These are phyloP conservation scores for Pristionchus japonicus DNA, from an alignment of 2,888 invertebrate genomes.

Conservation along the genomic window DNA sequence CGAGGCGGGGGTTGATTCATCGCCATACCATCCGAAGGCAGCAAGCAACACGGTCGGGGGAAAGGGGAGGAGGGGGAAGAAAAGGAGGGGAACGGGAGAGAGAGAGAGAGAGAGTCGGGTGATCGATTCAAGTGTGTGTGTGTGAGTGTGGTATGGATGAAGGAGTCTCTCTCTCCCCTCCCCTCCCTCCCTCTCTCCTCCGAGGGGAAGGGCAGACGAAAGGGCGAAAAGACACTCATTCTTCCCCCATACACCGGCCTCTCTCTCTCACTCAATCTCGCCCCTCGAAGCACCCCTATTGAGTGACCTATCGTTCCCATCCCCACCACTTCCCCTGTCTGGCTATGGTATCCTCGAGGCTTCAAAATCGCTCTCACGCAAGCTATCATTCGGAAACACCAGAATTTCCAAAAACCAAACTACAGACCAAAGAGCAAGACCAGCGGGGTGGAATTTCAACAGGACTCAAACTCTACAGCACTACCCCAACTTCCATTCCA, in stretches of 20 bases:
- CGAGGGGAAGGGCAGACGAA: background rate
- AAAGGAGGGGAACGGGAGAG: slow-evolving; percentile 35
- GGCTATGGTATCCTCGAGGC: background rate
- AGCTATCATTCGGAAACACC: background rate
- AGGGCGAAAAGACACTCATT: slow-evolving; percentile 15
- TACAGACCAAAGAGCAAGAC: background rate
- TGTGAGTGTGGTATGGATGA: slow-evolving; percentile 40
- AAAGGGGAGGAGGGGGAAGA: slow-evolving; percentile 46
- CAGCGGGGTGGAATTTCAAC: no score
- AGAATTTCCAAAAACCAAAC: background rate
- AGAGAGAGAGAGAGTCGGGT: slow-evolving; percentile 15
- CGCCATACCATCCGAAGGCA: background rate
- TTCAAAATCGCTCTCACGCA: background rate
- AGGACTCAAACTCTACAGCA: no score
- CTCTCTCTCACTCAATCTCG: background rate
- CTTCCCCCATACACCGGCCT: background rate
- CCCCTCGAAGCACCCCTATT: background rate
- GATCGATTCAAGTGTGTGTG: slow-evolving; percentile 45
- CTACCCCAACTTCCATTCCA: no score
- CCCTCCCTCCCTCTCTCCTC: background rate
- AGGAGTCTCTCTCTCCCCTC: no score
- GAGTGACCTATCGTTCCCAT: background rate
- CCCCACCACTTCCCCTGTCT: background rate
- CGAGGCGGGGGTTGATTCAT: background rate
- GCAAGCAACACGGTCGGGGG: background rate